These are phyloP conservation scores for Stenurella melanura DNA, from an alignment of 2,888 invertebrate species.

Conservation along the genomic window DNA sequence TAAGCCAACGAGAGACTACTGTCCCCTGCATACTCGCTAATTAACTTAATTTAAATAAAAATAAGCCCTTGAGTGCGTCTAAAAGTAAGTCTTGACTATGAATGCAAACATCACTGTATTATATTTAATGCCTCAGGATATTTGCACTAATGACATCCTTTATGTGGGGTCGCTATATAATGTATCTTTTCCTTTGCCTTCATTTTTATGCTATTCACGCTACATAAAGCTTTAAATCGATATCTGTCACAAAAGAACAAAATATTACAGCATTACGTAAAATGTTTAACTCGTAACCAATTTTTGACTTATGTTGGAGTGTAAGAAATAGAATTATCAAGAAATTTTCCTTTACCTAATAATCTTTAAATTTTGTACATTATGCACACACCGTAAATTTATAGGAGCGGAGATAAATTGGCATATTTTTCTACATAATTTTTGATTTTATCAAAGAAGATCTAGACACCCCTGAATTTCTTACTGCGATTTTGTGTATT, in stretches of 20 bases:
- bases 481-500: too few relatives aligned
- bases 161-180: constrained; percentile 64
- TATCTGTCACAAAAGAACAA: constrained; percentile 40
- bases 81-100: constrained; percentile 5
- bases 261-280: constrained; percentile 25
- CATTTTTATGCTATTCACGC: constrained; percentile 67
- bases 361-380: too few relatives aligned
- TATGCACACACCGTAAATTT: too few relatives aligned
- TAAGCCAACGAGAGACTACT: neutral
- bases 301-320: neutral
- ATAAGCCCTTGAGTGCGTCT: constrained; percentile 9
- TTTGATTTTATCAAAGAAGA: too few relatives aligned
- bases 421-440: too few relatives aligned
- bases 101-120: constrained; percentile 28
- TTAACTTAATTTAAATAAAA: constrained; percentile 10
- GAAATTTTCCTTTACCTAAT: too few relatives aligned
- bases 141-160: constrained; percentile 70
- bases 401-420: too few relatives aligned
- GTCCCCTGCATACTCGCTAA: constrained; percentile 10
- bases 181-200: constrained; percentile 63
- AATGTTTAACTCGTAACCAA: constrained; percentile 16
- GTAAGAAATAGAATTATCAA: neutral
- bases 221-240: constrained; percentile 56
- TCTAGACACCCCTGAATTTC: too few relatives aligned
- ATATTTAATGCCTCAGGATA: constrained; percentile 62